A percentile compares a stretch with the other conserved stretches of the same genome.
Conservation (phyloP, 92 coral and sea anemone species). For the Paragorgia papillata region DNA sequence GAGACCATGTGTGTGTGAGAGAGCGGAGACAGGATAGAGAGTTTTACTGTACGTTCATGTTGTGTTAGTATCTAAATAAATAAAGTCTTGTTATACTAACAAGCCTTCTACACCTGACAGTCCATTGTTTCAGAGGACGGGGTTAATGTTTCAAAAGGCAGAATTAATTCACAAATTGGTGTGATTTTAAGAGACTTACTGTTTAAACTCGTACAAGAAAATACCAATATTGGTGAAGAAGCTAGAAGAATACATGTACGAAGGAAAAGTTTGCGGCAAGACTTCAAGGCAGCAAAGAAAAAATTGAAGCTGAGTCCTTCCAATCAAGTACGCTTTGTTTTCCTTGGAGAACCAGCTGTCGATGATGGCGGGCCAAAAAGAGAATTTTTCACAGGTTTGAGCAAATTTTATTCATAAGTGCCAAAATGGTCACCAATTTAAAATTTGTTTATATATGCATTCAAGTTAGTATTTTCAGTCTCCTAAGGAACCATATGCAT, state of each 20-base stretch:
- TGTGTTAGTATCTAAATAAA: too few relatives aligned
- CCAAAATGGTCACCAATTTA: slow-evolving; percentile 4
- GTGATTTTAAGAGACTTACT: slow-evolving; percentile 4
- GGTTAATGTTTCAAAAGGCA: too few relatives aligned
- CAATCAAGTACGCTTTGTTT: slow-evolving; percentile 9
- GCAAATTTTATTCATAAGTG: not conserved
- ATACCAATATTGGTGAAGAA: slow-evolving; percentile 6
- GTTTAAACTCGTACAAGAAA: slow-evolving; percentile 3
- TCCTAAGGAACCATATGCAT: too few relatives aligned
- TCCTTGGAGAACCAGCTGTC: too few relatives aligned
- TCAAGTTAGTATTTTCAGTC: not conserved
- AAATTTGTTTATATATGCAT: not conserved
- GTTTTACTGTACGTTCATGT: too few relatives aligned
- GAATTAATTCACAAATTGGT: not conserved
- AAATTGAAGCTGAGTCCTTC: not conserved
- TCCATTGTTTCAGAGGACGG: too few relatives aligned
- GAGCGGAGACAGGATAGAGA: too few relatives aligned
- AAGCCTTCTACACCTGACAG: not conserved
- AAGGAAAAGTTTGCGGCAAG: slow-evolving; percentile 34
- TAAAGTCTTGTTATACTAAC: too few relatives aligned
- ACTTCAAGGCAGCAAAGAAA: slow-evolving; percentile 14
- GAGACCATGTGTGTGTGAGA: too few relatives aligned
- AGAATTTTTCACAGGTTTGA: not conserved
- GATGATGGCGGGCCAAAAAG: too few relatives aligned
- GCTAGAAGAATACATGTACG: slow-evolving; percentile 8